phyloP scores from a whole-genome alignment of 2,888 invertebrate species.

The Acheta domesticus region DNA sequence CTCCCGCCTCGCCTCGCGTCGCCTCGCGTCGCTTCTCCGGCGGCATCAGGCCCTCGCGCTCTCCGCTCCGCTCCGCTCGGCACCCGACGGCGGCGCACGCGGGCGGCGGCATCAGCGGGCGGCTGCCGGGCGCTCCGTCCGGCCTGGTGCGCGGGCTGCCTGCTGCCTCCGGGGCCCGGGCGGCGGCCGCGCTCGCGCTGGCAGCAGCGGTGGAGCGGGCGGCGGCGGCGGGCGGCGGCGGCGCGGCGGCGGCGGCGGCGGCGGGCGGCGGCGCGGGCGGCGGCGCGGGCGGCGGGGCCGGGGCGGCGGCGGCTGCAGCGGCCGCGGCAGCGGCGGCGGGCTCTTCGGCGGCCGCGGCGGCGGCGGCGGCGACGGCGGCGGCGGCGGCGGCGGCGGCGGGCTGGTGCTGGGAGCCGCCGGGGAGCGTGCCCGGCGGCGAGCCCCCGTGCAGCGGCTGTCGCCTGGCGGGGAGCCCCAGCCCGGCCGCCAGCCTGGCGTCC shows the following conservation, averaged over 20 bases:
- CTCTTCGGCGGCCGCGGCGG: conserved; percentile 27
- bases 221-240: conserved; percentile 25
- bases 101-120: neutral
- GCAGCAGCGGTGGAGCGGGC: conserved; percentile 20
- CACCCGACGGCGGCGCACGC: neutral
- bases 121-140: neutral
- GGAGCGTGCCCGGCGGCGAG: conserved; percentile 26
- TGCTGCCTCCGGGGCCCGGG: conserved; percentile 26
- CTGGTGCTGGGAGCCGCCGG: conserved; percentile 32
- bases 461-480: conserved; percentile 37
- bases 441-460: conserved; percentile 29
- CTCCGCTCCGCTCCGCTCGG: too few relatives aligned
- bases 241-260: conserved; percentile 20
- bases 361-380: conserved; percentile 28
- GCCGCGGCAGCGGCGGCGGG: neutral
- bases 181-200: neutral
- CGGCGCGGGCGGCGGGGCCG: conserved; percentile 33
- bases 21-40: too few relatives aligned
- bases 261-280: conserved; percentile 30
- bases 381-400: conserved; percentile 34
- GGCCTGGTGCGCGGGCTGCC: neutral
- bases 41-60: too few relatives aligned
- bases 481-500: conserved; percentile 37
- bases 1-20: neutral
- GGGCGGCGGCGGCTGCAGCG: conserved; percentile 19